Conservation (phyloP, 2,113 vertebrate genomes). For the Acrocephalus kingi region DNA sequence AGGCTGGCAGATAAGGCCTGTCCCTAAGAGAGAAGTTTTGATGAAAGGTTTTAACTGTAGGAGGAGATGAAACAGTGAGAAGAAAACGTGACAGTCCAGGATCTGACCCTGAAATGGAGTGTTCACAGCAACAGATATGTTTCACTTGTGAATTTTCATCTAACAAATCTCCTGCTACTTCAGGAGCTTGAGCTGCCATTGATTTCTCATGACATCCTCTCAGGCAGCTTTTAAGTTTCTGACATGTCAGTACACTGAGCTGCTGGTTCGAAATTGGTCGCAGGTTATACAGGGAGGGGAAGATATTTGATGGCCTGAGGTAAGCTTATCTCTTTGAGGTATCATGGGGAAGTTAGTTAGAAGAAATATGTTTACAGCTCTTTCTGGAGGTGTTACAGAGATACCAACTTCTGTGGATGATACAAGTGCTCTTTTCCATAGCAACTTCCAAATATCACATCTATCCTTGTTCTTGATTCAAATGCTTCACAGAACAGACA, state of each 20-base stretch:
- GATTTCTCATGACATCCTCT: not conserved
- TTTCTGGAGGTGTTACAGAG: not conserved
- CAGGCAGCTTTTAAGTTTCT: not conserved
- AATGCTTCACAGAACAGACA: not conserved
- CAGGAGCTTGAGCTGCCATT: not conserved
- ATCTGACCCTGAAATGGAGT: not conserved
- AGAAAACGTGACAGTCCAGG: not conserved
- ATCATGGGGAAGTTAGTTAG: not conserved
- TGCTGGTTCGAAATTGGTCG: not conserved
- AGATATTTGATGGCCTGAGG: not conserved
- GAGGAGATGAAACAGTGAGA: not conserved
- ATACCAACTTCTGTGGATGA: not conserved
- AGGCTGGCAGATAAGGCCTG: not conserved
- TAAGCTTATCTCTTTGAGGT: not conserved
- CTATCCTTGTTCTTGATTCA: not conserved
- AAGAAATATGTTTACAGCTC: not conserved
- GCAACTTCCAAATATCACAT: not conserved
- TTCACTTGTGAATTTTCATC: not conserved
- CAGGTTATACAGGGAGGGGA: not conserved
- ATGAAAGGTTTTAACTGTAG: not conserved
- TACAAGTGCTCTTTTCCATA: not conserved
- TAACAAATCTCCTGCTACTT: not conserved
- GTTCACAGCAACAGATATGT: not conserved
- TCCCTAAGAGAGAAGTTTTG: not conserved
- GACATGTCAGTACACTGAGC: not conserved